These are phyloP conservation scores for Oxyruncus cristatus DNA, from an alignment of 2,113 vertebrate genomes.

Conservation along the genomic window DNA sequence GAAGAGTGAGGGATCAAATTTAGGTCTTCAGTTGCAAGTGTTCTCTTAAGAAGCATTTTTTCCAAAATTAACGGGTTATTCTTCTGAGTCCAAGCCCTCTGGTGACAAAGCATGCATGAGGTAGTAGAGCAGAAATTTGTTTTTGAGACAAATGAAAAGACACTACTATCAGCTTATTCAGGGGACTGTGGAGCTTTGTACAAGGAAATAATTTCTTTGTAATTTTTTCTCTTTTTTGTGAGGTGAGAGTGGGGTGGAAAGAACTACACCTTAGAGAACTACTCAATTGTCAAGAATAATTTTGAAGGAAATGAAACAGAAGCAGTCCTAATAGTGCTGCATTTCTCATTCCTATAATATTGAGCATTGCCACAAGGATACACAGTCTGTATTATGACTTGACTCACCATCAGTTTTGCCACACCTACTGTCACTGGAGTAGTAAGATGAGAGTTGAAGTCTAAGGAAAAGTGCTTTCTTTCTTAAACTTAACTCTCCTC, in stretches of 20 bases:
- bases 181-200: background rate
- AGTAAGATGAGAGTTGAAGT: background rate
- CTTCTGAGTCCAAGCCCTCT: background rate
- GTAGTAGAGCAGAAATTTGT: background rate
- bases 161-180: background rate
- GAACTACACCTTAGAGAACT: background rate
- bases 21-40: background rate
- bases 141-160: background rate
- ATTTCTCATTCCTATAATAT: background rate
- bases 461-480: background rate
- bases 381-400: background rate
- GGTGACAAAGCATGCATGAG: background rate
- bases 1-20: background rate
- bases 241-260: background rate
- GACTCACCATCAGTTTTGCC: background rate
- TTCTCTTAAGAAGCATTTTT: background rate
- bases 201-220: background rate
- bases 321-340: background rate
- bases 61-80: background rate
- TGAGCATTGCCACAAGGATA: background rate
- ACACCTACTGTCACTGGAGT: background rate
- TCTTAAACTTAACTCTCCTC: background rate
- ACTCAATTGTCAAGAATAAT: background rate
- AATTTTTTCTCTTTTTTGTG: background rate
- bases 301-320: background rate